phyloP scores from a whole-genome alignment of 92 coral and sea anemone species.

The Heteractis magnifica region DNA sequence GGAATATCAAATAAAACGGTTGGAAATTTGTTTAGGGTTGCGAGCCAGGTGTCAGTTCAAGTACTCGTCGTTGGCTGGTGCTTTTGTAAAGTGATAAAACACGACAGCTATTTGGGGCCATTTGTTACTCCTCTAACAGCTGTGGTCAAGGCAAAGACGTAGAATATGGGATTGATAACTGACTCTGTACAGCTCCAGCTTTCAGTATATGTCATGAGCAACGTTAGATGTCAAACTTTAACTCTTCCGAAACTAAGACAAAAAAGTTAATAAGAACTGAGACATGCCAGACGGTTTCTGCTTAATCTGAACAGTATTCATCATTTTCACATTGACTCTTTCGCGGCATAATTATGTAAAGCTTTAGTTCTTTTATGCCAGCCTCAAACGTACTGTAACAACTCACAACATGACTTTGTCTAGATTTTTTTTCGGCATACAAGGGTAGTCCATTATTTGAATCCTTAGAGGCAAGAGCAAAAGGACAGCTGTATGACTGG shows the following conservation, averaged over 20 bases:
- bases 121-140: constrained; percentile 5
- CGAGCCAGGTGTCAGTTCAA: constrained; percentile 8
- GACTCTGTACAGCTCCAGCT: too few species aligned
- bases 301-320: not conserved
- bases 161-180: too few species aligned
- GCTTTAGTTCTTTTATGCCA: too few species aligned
- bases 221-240: too few species aligned
- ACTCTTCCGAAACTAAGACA: not conserved
- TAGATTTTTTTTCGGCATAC: too few species aligned
- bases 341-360: too few species aligned
- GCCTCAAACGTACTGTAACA: too few species aligned
- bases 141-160: not conserved
- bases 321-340: too few species aligned
- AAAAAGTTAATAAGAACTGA: not conserved
- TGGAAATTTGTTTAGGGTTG: not conserved
- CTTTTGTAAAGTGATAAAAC: not conserved
- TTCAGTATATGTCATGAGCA: not conserved
- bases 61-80: not conserved
- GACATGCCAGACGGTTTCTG: not conserved
- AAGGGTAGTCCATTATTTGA: too few species aligned
- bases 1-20: not conserved
- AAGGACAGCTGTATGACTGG: too few species aligned
- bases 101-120: not conserved
- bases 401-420: too few species aligned
- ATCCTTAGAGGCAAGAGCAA: too few species aligned